These are phyloP conservation scores for Ameiurus melas DNA, from an alignment of 2,113 vertebrate genomes.

Conservation along the genomic window DNA sequence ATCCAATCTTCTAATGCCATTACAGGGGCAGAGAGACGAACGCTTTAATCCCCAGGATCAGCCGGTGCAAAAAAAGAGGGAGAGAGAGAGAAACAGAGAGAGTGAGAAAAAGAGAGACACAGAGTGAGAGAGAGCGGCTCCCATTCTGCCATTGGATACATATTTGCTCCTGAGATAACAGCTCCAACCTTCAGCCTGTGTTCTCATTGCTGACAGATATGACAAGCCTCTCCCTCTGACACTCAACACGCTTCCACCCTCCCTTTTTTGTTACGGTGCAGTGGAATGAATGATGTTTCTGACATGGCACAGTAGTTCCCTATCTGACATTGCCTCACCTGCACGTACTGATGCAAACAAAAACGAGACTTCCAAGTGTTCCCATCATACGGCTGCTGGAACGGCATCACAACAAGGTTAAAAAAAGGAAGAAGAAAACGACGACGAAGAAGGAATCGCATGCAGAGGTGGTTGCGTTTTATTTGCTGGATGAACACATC, in stretches of 20 bases:
- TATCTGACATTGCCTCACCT: slow-evolving; percentile 30
- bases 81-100: slow-evolving; percentile 44
- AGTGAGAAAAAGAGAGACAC: slow-evolving; percentile 51
- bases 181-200: slow-evolving; percentile 38
- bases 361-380: slow-evolving; percentile 31
- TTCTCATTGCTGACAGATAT: slow-evolving; percentile 45
- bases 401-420: slow-evolving; percentile 1
- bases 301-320: slow-evolving; percentile 42
- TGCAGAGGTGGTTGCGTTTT: slow-evolving; percentile 14
- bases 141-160: slow-evolving; percentile 68
- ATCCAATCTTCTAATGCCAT: slow-evolving; percentile 75
- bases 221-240: slow-evolving; percentile 39
- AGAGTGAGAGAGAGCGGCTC: slow-evolving; percentile 56
- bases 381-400: slow-evolving; percentile 25
- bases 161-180: slow-evolving; percentile 43
- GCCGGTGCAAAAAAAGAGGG: slow-evolving; percentile 59
- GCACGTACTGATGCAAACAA: slow-evolving; percentile 30
- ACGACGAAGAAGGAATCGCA: not conserved
- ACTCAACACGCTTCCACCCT: slow-evolving; percentile 16
- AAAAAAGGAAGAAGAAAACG: not conserved
- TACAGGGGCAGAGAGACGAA: slow-evolving; percentile 68
- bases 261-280: slow-evolving; percentile 24
- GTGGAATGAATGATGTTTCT: slow-evolving; percentile 46
- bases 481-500: slow-evolving; percentile 41
- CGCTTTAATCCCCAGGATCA: slow-evolving; percentile 72